Base-by-base conservation (phyloP, 2,113 vertebrate genomes). In the Hirundichthys speculiger region DNA sequence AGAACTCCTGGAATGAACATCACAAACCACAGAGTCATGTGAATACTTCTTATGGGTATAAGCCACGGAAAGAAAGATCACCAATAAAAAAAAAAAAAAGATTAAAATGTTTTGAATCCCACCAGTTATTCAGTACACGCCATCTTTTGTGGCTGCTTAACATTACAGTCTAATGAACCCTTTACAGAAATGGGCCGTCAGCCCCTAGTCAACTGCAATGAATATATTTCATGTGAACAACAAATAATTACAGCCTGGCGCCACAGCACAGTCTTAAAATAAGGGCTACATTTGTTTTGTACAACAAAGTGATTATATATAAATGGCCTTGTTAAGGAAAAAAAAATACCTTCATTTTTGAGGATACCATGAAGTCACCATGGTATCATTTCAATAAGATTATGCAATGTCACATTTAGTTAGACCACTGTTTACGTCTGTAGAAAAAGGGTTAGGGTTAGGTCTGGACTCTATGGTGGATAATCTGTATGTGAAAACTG, bases 241-340 rank as follows among this genome's bases (percentile, higher is more conserved):
- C 40, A 30, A 47, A 65, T 53, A 54, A 60, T 66, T 60, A 49
- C 15, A 59, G 70, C 21, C 55, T 64, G 48, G 15, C 46, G n/a
- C 8, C 38, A 22, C 2, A 0, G 8, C 16, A 5, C 25, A 38
- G 48, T 43, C 50, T 60, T 18, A 43, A 24, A 60, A 34, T 34
- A 34, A 34, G 30, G 30, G 30, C 11, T 34, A 34, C 30, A 34
- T 34, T 2, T 34, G 30, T 34, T 34, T 34, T 34, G 30, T 6
- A 34, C 30, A 34, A 34, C 30, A 34, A 34, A 34, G 6, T 34
- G 30, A 34, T 34, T 34, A 34, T 34, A 34, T 34, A 34, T 34
- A 34, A n/a, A n/a, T n/a, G n/a, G n/a, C n/a, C n/a, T n/a, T n/a
- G n/a, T n/a, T n/a, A n/a, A n/a, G n/a, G n/a, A n/a, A n/a, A n/a